Evolutionary conservation across 2,888 invertebrate species (phyloP).

Genomic region (Heliconius ismenius): DNA sequence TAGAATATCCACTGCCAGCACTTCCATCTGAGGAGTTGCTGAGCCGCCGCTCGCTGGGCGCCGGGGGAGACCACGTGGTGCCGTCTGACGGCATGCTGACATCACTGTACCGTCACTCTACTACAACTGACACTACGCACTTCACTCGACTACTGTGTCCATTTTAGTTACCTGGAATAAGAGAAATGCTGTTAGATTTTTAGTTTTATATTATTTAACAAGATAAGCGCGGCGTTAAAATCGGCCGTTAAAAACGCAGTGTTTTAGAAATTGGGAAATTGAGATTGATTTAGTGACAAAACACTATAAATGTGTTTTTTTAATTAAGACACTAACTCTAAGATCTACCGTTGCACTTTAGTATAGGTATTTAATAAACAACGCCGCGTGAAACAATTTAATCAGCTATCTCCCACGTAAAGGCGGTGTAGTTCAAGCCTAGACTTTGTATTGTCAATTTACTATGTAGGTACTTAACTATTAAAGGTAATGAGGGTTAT

Average conservation of each 20-base stretch:
- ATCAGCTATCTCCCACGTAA: conserved; percentile 12
- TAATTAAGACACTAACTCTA: not conserved
- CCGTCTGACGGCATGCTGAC: conserved; percentile 77
- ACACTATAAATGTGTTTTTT: not conserved
- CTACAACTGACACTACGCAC: conserved; percentile 61
- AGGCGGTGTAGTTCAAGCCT: conserved; percentile 12
- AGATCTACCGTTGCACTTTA: not conserved
- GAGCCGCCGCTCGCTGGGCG: conserved; percentile 74
- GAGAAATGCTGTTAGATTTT: conserved; percentile 37
- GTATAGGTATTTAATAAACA: not conserved
- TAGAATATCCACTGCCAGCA: conserved; percentile 77
- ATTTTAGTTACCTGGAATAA: conserved; percentile 68
- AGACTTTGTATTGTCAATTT: conserved; percentile 6
- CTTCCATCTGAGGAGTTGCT: conserved; percentile 80
- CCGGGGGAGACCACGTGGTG: conserved; percentile 77
- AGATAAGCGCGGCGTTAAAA: no score
- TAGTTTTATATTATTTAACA: no score
- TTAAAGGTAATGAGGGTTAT: not conserved
- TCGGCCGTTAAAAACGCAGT: no score
- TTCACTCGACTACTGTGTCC: conserved; percentile 50
- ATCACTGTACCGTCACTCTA: conserved; percentile 59
- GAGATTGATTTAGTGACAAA: no score
- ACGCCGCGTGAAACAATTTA: conserved; percentile 9
- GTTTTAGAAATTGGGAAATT: no score
- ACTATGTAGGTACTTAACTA: not conserved